Evolutionary conservation across 2,888 invertebrate species (phyloP), one percentile per base, ranked within the genome.

Genomic region (Heliconius ismenius): DNA sequence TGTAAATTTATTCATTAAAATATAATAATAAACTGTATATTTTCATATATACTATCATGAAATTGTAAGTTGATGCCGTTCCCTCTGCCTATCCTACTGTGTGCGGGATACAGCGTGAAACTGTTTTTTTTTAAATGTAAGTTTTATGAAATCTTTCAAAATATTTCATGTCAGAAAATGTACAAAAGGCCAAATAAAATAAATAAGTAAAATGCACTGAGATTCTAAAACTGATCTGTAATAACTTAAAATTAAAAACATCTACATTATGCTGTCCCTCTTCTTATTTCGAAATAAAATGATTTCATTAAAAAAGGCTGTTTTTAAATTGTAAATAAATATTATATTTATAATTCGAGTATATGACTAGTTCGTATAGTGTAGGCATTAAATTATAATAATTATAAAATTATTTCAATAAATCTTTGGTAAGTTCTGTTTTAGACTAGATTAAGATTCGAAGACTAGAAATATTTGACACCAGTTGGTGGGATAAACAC

Each of bases 361-460:
- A 79, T 81, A 87, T 91, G 93, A 93, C 92, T 92, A 93, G 91
- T 89, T 90, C 91, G 89, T 86, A 85, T 83, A 88, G 86, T 86
- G 79, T 86, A 84, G 86, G 84, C 81, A 62, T 70, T 39, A 75
- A 70, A 77, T 75, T 74, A 72, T 28, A 62, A 67, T 49, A 73
- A 78, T 62, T 74, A 62, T 39, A 73, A 78, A 81, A 84, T 58
- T 70, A 54, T 32, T 28, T 54, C 1, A 70, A 54, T 32, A 86
- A 85, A 86, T 90, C 89, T 91, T 92, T 91, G 90, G 90, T 84
- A 80, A 80, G 54, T 79, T 80, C 73, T 78, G 76, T 80, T 80
- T 82, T 75, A 82, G 82, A 82, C 83, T 83, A 77, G 77, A 78
- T 60, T 75, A 65, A 73, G 72, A 64, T 76, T 78, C 75, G 77